Percentiles rank a stretch among this genome's conserved stretches.
These are phyloP conservation scores for Ranitomeya variabilis DNA, from an alignment of 2,113 vertebrate species.

Conservation along the genomic window DNA sequence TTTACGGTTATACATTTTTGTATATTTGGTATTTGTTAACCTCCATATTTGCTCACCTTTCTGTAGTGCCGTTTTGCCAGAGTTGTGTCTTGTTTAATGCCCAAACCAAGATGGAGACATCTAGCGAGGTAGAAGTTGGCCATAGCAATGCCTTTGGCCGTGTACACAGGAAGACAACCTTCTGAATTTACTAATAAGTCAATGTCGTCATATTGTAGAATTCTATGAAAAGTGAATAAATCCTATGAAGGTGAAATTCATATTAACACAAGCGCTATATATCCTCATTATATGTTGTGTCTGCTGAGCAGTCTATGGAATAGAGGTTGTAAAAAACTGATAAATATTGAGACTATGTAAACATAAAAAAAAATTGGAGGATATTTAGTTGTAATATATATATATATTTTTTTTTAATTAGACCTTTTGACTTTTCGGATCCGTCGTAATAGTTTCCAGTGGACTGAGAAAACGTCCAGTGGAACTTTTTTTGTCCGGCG, in stretches of 20 bases:
- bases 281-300: background rate
- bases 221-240: conserved; percentile 63
- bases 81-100: conserved; percentile 64
- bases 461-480: no score
- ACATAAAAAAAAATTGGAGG: no score
- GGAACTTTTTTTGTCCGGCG: no score
- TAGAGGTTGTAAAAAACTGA: no score
- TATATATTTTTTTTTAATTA: no score
- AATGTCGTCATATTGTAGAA: conserved; percentile 66
- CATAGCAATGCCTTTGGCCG: conserved; percentile 72
- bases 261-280: background rate
- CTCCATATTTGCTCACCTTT: background rate
- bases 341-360: no score
- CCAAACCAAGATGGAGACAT: conserved; percentile 77
- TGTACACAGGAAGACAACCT: conserved; percentile 70
- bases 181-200: conserved; percentile 65
- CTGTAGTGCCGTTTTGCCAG: conserved; percentile 59
- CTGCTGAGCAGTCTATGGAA: no score
- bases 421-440: no score
- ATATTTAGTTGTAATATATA: no score
- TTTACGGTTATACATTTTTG: background rate
- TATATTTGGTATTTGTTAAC: background rate
- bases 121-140: conserved; percentile 78
- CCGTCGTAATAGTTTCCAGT: no score
- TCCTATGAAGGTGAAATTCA: background rate